Percentiles rank a stretch among this genome's conserved stretches.
Conservation (phyloP, 2,113 vertebrate species). For the Tympanuchus pallidicinctus region DNA sequence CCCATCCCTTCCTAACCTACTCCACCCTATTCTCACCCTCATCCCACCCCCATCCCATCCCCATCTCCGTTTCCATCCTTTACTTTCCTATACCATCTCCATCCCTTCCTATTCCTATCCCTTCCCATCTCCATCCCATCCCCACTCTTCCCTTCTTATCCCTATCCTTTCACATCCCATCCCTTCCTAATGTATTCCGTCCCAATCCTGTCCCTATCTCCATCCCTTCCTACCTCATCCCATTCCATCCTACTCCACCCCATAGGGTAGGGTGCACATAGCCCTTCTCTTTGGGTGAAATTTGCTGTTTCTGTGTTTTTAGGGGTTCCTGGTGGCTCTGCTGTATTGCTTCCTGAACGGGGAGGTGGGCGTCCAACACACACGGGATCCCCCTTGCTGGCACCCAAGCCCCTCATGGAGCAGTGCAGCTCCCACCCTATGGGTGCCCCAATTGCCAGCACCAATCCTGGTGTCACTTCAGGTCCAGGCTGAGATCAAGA, state of each 20-base stretch:
- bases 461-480: not conserved
- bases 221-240: too few species aligned
- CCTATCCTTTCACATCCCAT: too few species aligned
- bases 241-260: not conserved
- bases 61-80: too few species aligned
- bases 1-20: too few species aligned
- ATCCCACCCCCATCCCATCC: too few species aligned
- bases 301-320: not conserved
- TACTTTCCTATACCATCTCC: too few species aligned
- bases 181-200: too few species aligned
- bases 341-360: slow-evolving; percentile 75
- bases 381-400: not conserved
- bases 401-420: not conserved
- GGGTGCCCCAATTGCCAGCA: not conserved
- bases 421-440: not conserved
- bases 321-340: slow-evolving; percentile 76
- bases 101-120: too few species aligned
- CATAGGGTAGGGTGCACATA: accelerated
- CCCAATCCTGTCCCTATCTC: too few species aligned
- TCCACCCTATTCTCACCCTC: too few species aligned
- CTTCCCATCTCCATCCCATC: too few species aligned
- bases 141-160: too few species aligned
- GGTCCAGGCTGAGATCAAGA: slow-evolving; percentile 77
- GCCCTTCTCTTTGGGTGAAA: not conserved
- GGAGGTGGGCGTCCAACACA: slow-evolving; percentile 42